Base-by-base conservation (phyloP, 2,797 vertebrate genomes). In the Poeciliopsis presidionis region DNA sequence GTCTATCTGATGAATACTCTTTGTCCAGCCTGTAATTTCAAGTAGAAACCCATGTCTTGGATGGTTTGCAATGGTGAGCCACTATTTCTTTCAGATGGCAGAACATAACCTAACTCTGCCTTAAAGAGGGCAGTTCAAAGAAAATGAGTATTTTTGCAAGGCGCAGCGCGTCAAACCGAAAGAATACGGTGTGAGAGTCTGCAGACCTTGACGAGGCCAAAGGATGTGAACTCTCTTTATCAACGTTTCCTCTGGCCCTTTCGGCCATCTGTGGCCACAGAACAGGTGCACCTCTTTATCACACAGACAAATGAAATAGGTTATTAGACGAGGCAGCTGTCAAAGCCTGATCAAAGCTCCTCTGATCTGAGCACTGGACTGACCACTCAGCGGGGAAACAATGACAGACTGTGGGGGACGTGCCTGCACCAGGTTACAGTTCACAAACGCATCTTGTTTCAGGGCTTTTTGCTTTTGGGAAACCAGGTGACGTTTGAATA, bases 301-400 rank as follows among this genome's bases (percentile, higher is more conserved):
- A 28, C 74, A 33, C 65, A 89, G 87, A 92, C 85, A 78, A 92
- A 90, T 84, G 77, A 86, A 51, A 81, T 41, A 36, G 30, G 67
- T 90, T 82, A 93, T 92, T 33, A 74, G 80, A 91, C 73, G 71
- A 85, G 89, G 89, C 80, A 55, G 78, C 72, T 78, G 77, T 84
- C 87, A 84, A 80, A 84, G 71, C 80, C 73, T 89, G 91, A 94
- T 94, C 91, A 91, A 90, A 91, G 89, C 89, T 30, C 61, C 86
- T 90, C 86, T 82, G 86, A 87, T 84, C 86, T 33, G 2, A 74
- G 53, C 14, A 3, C 79, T n/a, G 72, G 73, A 84, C 86, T 20
- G 82, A 84, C 88, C 87, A 70, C 76, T 72, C 74, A 8, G 45
- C 61, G 75, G 72, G 83, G 47, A 87, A 84, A 77, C 78, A 25